A percentile compares a stretch with the other conserved stretches of the same genome.
phyloP scores from a whole-genome alignment of 2,113 vertebrate genomes.

The Paradisaea rubra region DNA sequence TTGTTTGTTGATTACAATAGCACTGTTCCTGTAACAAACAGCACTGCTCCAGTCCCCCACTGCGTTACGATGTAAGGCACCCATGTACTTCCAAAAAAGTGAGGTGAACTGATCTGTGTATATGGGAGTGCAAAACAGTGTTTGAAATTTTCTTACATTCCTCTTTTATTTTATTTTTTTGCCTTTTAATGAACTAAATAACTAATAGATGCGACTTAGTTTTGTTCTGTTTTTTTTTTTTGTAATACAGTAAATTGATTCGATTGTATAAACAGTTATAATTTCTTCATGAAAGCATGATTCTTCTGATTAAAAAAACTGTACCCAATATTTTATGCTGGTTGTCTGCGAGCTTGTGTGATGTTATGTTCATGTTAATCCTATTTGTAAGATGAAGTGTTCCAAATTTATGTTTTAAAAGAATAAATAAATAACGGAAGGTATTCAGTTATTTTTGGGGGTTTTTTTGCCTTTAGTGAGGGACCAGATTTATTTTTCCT shows the following conservation, averaged over 20 bases:
- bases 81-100: conserved; percentile 73
- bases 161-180: conserved; percentile 85
- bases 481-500: conserved; percentile 84
- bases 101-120: conserved; percentile 84
- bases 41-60: conserved; percentile 90
- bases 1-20: conserved; percentile 95
- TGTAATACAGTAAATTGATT: conserved; percentile 92
- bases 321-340: conserved; percentile 94
- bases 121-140: conserved; percentile 87
- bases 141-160: conserved; percentile 90
- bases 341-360: conserved; percentile 98
- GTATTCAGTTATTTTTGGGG: conserved; percentile 83
- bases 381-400: conserved; percentile 91
- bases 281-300: conserved; percentile 98
- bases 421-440: conserved; percentile 85
- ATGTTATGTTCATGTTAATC: conserved; percentile 97
- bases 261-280: conserved; percentile 91
- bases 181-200: conserved; percentile 92
- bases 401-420: conserved; percentile 85
- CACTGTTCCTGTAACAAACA: conserved; percentile 89
- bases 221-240: conserved; percentile 44
- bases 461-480: conserved; percentile 77
- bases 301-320: conserved; percentile 93
- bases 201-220: conserved; percentile 88
- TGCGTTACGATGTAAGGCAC: conserved; percentile 68